Evolutionary conservation across 2,797 vertebrate species (phyloP).

Genomic region (Sebastolobus altivelis): DNA sequence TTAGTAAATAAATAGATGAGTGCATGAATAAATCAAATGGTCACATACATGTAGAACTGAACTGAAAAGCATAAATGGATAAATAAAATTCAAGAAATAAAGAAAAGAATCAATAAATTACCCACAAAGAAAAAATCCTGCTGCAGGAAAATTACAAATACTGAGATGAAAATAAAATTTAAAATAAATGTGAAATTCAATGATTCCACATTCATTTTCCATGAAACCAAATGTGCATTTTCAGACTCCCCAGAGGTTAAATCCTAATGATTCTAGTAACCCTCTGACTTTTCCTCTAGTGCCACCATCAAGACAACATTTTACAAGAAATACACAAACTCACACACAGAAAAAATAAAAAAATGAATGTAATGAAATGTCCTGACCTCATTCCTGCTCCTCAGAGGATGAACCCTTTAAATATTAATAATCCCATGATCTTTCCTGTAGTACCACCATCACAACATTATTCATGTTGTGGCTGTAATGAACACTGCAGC

Average conservation of each 20-base stretch:
- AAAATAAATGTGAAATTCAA: constrained; percentile 40
- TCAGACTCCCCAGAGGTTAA: constrained; percentile 5
- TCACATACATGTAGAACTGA: constrained; percentile 42
- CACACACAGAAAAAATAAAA: background rate
- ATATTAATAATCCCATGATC: background rate
- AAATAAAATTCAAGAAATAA: constrained; percentile 13
- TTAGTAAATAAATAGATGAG: constrained; percentile 38
- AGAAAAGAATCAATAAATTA: constrained; percentile 23
- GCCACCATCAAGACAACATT: constrained; percentile 12
- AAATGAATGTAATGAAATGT: background rate
- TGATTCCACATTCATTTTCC: constrained; percentile 38
- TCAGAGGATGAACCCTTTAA: background rate
- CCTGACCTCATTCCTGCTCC: background rate
- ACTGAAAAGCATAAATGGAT: constrained; percentile 38
- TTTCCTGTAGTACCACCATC: background rate
- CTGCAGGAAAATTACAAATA: constrained; percentile 37
- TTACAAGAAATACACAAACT: background rate
- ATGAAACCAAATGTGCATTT: constrained; percentile 4
- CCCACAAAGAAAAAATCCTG: constrained; percentile 49
- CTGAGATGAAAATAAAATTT: constrained; percentile 15
- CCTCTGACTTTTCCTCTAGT: background rate
- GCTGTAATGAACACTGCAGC: background rate
- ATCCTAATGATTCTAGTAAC: background rate
- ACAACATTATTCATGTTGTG: background rate
- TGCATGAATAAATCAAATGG: constrained; percentile 58